phyloP scores from a whole-genome alignment of 1,140 invertebrate species.

The Musca vetustissima region DNA sequence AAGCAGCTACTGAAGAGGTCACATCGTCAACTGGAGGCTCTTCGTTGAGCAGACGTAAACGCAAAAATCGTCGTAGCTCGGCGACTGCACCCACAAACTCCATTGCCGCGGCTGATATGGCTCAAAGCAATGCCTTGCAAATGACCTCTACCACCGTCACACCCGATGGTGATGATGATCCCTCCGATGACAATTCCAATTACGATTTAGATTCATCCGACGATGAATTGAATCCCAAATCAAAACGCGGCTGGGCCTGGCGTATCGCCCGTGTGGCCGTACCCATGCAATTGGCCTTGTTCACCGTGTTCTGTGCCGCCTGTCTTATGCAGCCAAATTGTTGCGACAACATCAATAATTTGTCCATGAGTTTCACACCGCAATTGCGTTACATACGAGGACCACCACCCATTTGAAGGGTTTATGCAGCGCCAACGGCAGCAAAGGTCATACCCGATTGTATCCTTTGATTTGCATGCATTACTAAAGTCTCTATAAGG shows the following conservation, averaged over 20 bases:
- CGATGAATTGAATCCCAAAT: constrained; percentile 56
- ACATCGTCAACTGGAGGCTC: constrained; percentile 30
- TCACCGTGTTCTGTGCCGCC: constrained; percentile 78
- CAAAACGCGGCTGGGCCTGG: constrained; percentile 68
- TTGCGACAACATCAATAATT: constrained; percentile 82
- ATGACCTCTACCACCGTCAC: constrained; percentile 24
- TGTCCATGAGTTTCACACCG: constrained; percentile 78
- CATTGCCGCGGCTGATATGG: neutral
- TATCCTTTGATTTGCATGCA: constrained; percentile 2
- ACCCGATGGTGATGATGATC: constrained; percentile 44
- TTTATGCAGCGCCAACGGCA: too few relatives aligned
- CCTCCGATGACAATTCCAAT: constrained; percentile 42
- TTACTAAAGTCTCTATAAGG: constrained; percentile 4
- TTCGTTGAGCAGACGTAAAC: constrained; percentile 7
- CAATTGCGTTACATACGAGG: constrained; percentile 82
- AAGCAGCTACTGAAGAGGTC: constrained; percentile 15
- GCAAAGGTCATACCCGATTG: too few relatives aligned
- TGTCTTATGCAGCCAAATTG: constrained; percentile 81
- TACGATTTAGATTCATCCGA: constrained; percentile 46
- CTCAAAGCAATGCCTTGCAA: neutral
- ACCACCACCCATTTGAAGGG: constrained; percentile 76
- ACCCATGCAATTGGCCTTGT: constrained; percentile 79
- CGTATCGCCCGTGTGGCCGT: constrained; percentile 74
- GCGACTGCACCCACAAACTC: neutral
- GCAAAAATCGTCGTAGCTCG: neutral